Base-by-base conservation (phyloP, 1,140 invertebrate genomes). In the Asbolus verrucosus region DNA sequence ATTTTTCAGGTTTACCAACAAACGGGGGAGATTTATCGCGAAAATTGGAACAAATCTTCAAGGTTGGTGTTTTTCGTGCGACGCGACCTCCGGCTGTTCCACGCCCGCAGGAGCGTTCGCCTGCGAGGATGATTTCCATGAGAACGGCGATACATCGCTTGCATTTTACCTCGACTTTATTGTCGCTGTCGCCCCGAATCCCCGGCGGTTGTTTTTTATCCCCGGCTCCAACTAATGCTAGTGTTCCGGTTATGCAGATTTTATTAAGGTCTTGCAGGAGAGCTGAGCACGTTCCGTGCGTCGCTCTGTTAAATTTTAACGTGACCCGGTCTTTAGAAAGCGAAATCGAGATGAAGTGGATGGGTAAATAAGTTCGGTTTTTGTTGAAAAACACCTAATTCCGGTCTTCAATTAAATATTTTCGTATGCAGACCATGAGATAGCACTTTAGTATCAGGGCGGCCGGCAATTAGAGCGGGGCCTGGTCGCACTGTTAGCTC, bases 401-500 rank as follows among this genome's bases (percentile, higher is more conserved):
- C 69, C 31, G 39, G 27, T 18, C 36, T 70, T 66, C 50, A 66
- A 73, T 66, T 61, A 69, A 65, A 62, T 33, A 65, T 30, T 73
- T 73, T 73, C 62, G 71, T 60, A 73, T 73, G 67, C 71, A 70
- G 41, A 46, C 67, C 67, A 65, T 70, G 71, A 70, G 68, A 73
- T 70, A 67, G 67, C 67, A 73, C 67, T 73, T 73, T 73, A 73
- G 68, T 69, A 65, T 69, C 39, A 60, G 71, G 71, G 71, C 68
- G 71, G 67, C 61, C 61, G 59, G 62, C 71, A 73, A 73, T 73
- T 73, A 73, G 67, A 70, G 68, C 19, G 3, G 46, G 62, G 68
- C 36, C 38, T 70, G 67, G 69, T 65, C 36, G 39, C 61, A 73
- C 67, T 70, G 71, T 73, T 69, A 63, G 61, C 38, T 69, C 41